Conservation (phyloP, 2,113 vertebrate species). For the Porphyrio hochstetteri region DNA sequence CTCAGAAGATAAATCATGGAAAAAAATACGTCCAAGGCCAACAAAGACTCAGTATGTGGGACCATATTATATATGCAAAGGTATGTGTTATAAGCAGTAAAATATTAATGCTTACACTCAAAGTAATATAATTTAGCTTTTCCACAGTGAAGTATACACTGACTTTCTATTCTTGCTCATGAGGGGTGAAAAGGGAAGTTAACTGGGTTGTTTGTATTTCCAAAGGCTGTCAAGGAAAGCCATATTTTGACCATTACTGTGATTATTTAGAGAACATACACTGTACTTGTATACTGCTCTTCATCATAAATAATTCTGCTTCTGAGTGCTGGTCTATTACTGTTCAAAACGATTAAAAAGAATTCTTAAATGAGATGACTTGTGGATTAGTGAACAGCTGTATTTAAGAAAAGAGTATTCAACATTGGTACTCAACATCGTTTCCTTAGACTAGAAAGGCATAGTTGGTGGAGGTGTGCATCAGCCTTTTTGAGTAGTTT, state of each 20-base stretch:
- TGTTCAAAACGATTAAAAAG: not conserved
- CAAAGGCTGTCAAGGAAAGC: not conserved
- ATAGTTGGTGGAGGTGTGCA: not conserved
- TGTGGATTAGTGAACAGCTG: not conserved
- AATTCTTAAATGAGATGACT: not conserved
- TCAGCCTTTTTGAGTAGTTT: not conserved
- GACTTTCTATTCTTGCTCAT: not conserved
- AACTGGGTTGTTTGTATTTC: not conserved
- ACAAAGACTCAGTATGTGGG: conserved; percentile 96
- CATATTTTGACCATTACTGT: not conserved
- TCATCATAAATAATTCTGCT: not conserved
- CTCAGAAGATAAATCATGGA: conserved; percentile 87
- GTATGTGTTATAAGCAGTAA: conserved; percentile 58
- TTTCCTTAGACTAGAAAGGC: not conserved
- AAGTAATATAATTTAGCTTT: not conserved
- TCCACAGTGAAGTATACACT: not conserved
- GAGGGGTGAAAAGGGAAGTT: not conserved
- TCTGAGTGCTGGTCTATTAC: not conserved
- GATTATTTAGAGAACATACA: not conserved
- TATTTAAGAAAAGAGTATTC: not conserved
- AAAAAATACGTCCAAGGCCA: conserved; percentile 93
- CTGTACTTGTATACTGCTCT: not conserved
- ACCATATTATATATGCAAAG: conserved; percentile 99
- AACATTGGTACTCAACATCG: not conserved
- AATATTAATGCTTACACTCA: not conserved